Conservation (phyloP, 2,113 vertebrate species). For the Planiliza haematocheilus region DNA sequence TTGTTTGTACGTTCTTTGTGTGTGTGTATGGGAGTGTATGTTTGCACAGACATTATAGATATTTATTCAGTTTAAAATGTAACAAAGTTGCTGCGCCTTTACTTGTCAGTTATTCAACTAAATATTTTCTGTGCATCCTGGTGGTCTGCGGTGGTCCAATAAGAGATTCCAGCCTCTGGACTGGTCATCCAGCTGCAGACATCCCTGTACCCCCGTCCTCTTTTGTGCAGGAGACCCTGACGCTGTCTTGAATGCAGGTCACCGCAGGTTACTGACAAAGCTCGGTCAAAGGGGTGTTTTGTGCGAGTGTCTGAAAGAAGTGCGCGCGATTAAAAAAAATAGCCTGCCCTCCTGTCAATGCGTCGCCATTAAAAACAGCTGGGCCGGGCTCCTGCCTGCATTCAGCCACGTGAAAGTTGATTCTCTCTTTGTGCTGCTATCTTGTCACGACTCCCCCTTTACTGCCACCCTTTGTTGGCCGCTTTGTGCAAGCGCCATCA, state of each 20-base stretch:
- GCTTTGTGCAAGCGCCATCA: conserved; percentile 74
- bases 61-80: conserved; percentile 57
- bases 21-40: conserved; percentile 30
- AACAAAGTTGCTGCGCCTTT: conserved; percentile 29
- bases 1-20: conserved; percentile 87
- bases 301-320: conserved; percentile 77
- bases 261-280: conserved; percentile 84
- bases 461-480: conserved; percentile 76
- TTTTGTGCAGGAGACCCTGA: conserved; percentile 82
- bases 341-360: conserved; percentile 81
- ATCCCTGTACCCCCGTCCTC: conserved; percentile 48
- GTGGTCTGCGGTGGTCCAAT: conserved; percentile 35
- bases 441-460: conserved; percentile 83
- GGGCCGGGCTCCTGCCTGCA: conserved; percentile 78
- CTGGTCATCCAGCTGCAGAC: conserved; percentile 70
- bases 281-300: conserved; percentile 76
- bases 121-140: conserved; percentile 39
- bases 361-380: conserved; percentile 85
- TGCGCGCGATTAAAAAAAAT: conserved; percentile 85
- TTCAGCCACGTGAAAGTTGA: conserved; percentile 85
- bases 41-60: conserved; percentile 61
- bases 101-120: conserved; percentile 23
- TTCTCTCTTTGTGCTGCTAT: conserved; percentile 83
- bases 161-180: conserved; percentile 34
- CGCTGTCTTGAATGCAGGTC: conserved; percentile 83